These are phyloP conservation scores for Drosophila phalerata DNA, from an alignment of 2,888 invertebrate genomes.

Conservation along the genomic window DNA sequence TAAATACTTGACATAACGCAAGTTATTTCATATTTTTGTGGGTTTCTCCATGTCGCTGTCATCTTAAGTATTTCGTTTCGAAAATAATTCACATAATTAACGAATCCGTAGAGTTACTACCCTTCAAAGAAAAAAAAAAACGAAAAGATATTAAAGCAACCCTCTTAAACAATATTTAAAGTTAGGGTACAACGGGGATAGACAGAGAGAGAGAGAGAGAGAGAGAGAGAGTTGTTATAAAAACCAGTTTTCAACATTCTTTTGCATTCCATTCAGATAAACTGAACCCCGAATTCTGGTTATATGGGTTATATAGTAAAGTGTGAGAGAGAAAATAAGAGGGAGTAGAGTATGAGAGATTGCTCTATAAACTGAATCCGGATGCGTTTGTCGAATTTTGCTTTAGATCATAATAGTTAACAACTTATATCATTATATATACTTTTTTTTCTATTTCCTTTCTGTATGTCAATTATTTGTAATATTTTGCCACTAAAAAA, in stretches of 20 bases:
- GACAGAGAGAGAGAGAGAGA: neutral
- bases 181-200: neutral
- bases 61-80: constrained; percentile 12
- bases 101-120: constrained; percentile 12
- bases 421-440: constrained; percentile 2
- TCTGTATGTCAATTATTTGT: constrained; percentile 1
- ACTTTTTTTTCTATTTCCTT: neutral
- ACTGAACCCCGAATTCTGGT: constrained; percentile 6
- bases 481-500: constrained; percentile 25
- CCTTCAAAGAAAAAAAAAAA: neutral
- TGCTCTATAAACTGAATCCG: constrained; percentile 15
- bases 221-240: neutral
- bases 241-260: constrained; percentile 25
- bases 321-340: neutral
- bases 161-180: constrained; percentile 11
- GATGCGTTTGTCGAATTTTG: constrained; percentile 8
- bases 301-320: constrained; percentile 4
- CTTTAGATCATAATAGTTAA: constrained; percentile 6
- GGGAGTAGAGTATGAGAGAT: neutral
- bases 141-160: constrained; percentile 3
- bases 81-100: constrained; percentile 24
- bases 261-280: constrained; percentile 12
- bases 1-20: constrained; percentile 5
- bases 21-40: constrained; percentile 18
- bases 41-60: neutral